Evolutionary conservation across 2,888 invertebrate genomes (phyloP), one percentile per base, ranked within the genome.

Genomic region (Pyrrhia umbra): DNA sequence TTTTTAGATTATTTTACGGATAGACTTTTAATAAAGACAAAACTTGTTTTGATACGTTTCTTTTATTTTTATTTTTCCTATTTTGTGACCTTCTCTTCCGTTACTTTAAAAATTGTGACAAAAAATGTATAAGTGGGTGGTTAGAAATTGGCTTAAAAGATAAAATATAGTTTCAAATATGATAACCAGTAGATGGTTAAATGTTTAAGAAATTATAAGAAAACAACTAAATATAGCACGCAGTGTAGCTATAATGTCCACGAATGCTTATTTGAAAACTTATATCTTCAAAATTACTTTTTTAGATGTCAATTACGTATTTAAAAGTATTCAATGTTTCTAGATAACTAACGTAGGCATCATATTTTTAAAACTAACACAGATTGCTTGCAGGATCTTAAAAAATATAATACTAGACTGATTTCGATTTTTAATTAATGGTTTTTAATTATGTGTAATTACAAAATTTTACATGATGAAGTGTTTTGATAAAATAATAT

Each of bases 1-100:
- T 90, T 93, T 91, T 92, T 92, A 93, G 90, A 90, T 90, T 89
- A 91, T 89, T 92, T 92, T 92, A 93, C 86, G 85, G 85, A 86
- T 91, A 91, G 90, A 92, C 88, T 86, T 88, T 88, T 86, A 93
- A 93, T 94, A 93, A 94, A 94, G 92, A 93, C 92, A 90, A 87
- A 83, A 83, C 85, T 88, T 87, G 88, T 92, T 91, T 89, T 87
- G 79, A 88, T 85, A 72, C 65, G 66, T 88, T 89, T 82, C 81
- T 86, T 87, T 88, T 85, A 86, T 88, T 87, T 88, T 84, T 79
- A 80, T 84, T 85, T 81, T 68, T 56, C 62, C 68, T 46, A 1
- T 16, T 52, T 77, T 81, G 78, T 68, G 46, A 63, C 66, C 78
- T 74, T 68, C 37, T 69, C 75, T 73, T 67, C 9, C 30, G 20